phyloP scores from a whole-genome alignment of 1,140 invertebrate species.

The Bombus huntii region DNA sequence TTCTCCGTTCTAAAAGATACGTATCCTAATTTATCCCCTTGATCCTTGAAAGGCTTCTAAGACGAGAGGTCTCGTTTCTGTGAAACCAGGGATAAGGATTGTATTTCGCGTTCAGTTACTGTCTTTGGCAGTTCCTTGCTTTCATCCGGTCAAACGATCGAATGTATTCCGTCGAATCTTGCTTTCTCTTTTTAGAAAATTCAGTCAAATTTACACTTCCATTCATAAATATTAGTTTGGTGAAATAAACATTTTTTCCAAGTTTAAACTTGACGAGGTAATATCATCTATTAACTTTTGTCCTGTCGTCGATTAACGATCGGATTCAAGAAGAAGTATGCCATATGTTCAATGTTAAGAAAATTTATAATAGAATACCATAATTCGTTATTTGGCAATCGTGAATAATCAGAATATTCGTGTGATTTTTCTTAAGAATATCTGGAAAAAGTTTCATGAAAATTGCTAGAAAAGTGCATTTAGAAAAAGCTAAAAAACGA shows the following conservation, averaged over 20 bases:
- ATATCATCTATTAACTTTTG: no score
- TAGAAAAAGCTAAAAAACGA: no score
- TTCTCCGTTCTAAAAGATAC: background rate
- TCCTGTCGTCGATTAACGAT: no score
- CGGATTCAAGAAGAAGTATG: no score
- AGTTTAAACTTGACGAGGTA: no score
- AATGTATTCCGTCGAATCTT: background rate
- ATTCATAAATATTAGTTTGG: background rate
- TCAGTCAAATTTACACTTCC: background rate
- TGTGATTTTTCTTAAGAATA: no score
- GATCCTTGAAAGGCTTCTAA: slow-evolving; percentile 22
- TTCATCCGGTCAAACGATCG: background rate
- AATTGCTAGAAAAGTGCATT: no score
- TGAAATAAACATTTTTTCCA: background rate
- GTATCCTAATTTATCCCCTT: slow-evolving; percentile 30
- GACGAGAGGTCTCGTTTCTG: slow-evolving; percentile 24
- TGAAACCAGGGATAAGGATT: slow-evolving; percentile 34
- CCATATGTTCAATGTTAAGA: no score
- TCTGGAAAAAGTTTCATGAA: no score
- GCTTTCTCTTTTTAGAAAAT: background rate
- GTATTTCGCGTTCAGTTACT: background rate
- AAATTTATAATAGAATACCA: no score
- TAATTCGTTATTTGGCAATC: no score
- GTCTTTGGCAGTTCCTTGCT: background rate
- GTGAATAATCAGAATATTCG: no score